Conservation (phyloP, 1,140 invertebrate genomes). For the Drosophila gunungcola region DNA sequence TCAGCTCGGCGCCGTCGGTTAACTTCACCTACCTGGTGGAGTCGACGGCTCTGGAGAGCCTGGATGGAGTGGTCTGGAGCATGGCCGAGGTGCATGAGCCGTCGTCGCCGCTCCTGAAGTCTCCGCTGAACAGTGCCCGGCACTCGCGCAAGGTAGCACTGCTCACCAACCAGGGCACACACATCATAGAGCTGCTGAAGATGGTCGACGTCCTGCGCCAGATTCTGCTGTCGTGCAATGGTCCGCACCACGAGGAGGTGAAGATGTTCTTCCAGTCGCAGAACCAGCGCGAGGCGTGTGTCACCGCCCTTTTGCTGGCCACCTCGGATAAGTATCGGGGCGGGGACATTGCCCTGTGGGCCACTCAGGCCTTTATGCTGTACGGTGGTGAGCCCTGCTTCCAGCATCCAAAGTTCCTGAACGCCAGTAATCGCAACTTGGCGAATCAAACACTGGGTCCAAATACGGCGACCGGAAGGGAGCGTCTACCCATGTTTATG, state of each 20-base stretch:
- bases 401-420: conserved; percentile 51
- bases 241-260: conserved; percentile 93
- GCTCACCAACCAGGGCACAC: conserved; percentile 94
- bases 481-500: conserved; percentile 70
- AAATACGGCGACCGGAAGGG: conserved; percentile 26
- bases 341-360: conserved; percentile 92
- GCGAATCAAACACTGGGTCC: conserved; percentile 42
- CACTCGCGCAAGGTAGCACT: conserved; percentile 92
- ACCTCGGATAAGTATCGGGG: conserved; percentile 89
- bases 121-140: conserved; percentile 91
- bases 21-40: conserved; percentile 89
- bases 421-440: conserved; percentile 48
- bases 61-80: conserved; percentile 94
- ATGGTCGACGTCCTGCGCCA: conserved; percentile 94
- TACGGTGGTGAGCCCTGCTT: conserved; percentile 91
- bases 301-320: conserved; percentile 93
- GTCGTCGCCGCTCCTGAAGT: conserved; percentile 85
- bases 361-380: conserved; percentile 95
- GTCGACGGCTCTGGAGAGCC: conserved; percentile 90
- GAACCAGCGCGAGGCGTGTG: conserved; percentile 94
- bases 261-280: conserved; percentile 94
- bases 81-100: conserved; percentile 84
- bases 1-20: conserved; percentile 89
- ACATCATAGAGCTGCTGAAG: conserved; percentile 92
- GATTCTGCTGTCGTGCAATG: conserved; percentile 91